Evolutionary conservation across 2,113 vertebrate species (phyloP).

Genomic region (Gallinago undulata): DNA sequence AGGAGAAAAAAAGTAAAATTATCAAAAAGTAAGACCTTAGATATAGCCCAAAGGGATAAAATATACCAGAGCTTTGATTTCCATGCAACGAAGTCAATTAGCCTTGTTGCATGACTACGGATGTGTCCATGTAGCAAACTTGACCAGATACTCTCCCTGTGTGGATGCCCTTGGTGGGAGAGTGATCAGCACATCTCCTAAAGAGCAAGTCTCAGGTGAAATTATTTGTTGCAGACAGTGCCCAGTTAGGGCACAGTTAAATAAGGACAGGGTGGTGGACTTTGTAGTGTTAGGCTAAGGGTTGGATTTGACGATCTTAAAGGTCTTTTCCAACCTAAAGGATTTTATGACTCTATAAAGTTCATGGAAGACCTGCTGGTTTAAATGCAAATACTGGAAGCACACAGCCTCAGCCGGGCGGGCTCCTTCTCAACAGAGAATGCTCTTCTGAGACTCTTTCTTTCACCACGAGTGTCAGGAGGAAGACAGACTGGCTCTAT

Average conservation of each 20-base stretch:
- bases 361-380: background rate
- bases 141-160: background rate
- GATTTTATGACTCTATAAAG: background rate
- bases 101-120: background rate
- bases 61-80: background rate
- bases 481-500: background rate
- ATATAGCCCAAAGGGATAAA: background rate
- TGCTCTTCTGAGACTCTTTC: background rate
- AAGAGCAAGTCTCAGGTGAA: background rate
- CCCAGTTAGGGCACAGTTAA: background rate
- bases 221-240: background rate
- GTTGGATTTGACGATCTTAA: background rate
- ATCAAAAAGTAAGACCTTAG: background rate
- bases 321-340: background rate
- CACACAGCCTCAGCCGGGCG: rapidly evolving
- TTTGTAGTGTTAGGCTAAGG: background rate
- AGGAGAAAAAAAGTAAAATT: background rate
- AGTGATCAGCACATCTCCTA: background rate
- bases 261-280: background rate
- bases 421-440: background rate
- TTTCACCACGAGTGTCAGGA: background rate
- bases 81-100: background rate
- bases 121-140: background rate
- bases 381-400: background rate
- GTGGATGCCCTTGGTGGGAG: background rate